phyloP scores from a whole-genome alignment of 2,113 vertebrate species.

The Oncorhynchus kisutch region DNA sequence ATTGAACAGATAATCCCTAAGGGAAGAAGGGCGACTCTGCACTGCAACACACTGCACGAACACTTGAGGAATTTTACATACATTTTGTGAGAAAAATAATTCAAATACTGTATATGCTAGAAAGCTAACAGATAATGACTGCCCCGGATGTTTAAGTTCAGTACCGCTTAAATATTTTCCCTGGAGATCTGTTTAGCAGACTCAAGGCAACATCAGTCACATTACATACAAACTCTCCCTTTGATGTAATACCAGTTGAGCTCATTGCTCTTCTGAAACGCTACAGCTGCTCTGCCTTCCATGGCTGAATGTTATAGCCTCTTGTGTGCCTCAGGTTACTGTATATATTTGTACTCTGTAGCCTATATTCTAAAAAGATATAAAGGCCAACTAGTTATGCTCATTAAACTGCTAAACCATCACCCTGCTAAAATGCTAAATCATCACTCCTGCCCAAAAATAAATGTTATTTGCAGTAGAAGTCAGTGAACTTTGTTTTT shows the following conservation, averaged over 20 bases:
- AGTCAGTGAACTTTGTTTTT: conserved; percentile 47
- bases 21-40: not conserved
- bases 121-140: not conserved
- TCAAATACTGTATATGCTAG: not conserved
- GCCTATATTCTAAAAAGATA: not conserved
- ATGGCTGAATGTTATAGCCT: not conserved
- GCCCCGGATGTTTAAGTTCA: conserved; percentile 16
- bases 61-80: conserved; percentile 30
- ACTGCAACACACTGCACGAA: not conserved
- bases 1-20: conserved; percentile 25
- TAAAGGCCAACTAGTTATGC: not conserved
- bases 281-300: not conserved
- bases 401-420: not conserved
- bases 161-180: conserved; percentile 4
- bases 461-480: conserved; percentile 43
- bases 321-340: not conserved
- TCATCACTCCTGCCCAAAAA: conserved; percentile 29
- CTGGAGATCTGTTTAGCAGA: not conserved
- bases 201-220: not conserved
- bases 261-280: not conserved
- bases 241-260: conserved; percentile 33
- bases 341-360: not conserved
- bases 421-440: not conserved
- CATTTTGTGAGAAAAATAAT: conserved; percentile 3
- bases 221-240: not conserved